Conservation (phyloP, 1,140 invertebrate genomes). For the Lethocerus indicus region DNA sequence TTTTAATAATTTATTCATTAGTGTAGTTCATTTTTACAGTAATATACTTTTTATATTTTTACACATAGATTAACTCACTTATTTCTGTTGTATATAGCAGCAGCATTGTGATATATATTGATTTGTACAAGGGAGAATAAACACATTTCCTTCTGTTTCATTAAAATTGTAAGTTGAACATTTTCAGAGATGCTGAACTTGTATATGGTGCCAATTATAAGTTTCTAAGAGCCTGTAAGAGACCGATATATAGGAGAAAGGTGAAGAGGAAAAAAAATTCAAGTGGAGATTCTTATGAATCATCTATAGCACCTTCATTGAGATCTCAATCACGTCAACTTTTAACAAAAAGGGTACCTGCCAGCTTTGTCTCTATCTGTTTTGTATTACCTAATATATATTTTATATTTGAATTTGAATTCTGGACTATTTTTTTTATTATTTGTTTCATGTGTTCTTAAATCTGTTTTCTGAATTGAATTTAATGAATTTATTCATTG, state of each 20-base stretch:
- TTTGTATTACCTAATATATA: too few species aligned
- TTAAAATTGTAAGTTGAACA: background rate
- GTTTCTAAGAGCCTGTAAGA: conserved; percentile 19
- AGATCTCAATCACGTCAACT: background rate
- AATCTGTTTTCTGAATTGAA: too few species aligned
- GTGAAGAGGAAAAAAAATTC: conserved; percentile 4
- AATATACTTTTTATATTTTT: background rate
- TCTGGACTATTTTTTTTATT: too few species aligned
- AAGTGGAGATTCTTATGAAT: background rate
- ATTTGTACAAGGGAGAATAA: too few species aligned
- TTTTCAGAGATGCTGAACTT: conserved; percentile 30
- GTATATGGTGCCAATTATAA: conserved; percentile 27
- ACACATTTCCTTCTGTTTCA: background rate
- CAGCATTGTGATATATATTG: too few species aligned
- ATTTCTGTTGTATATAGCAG: too few species aligned
- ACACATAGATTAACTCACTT: too few species aligned
- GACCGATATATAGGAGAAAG: conserved; percentile 12
- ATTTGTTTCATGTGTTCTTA: too few species aligned
- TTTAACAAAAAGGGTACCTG: background rate
- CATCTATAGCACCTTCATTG: background rate
- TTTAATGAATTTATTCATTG: too few species aligned
- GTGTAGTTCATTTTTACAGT: background rate
- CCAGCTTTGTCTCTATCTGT: too few species aligned
- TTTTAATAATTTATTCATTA: background rate
- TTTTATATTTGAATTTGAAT: too few species aligned